phyloP scores from a whole-genome alignment of 2,888 invertebrate species.

The Anagyrus pseudococci region DNA sequence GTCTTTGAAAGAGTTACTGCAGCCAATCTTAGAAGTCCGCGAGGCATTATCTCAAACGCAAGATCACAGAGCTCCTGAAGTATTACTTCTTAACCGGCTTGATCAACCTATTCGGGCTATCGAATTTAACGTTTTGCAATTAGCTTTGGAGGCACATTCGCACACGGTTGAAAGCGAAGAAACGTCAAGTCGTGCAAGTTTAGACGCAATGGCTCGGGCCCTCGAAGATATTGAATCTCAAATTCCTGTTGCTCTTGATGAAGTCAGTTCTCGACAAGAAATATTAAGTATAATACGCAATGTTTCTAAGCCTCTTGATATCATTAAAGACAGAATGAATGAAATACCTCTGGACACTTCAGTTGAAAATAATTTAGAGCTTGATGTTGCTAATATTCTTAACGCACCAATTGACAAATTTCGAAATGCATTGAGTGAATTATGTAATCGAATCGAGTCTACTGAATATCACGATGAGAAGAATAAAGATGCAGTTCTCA shows the following conservation, averaged over 20 bases:
- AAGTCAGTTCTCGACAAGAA: conserved; percentile 44
- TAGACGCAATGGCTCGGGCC: conserved; percentile 37
- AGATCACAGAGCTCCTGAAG: conserved; percentile 45
- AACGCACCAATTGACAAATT: conserved; percentile 43
- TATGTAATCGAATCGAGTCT: conserved; percentile 40
- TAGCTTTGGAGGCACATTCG: conserved; percentile 38
- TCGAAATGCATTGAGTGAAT: conserved; percentile 37
- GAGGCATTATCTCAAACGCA: conserved; percentile 41
- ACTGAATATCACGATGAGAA: conserved; percentile 39
- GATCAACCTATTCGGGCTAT: conserved; percentile 44
- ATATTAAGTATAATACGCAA: conserved; percentile 45
- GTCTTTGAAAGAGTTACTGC: conserved; percentile 39
- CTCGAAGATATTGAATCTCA: conserved; percentile 42
- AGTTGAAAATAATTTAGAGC: conserved; percentile 45
- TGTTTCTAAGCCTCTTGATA: conserved; percentile 47
- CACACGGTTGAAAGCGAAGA: conserved; percentile 29
- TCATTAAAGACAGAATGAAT: conserved; percentile 44
- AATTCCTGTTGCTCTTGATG: conserved; percentile 41
- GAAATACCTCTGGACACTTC: conserved; percentile 40
- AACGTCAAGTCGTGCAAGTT: conserved; percentile 31
- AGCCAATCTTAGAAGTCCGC: conserved; percentile 41
- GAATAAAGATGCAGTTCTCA: conserved; percentile 39
- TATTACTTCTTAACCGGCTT: conserved; percentile 47
- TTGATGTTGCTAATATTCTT: conserved; percentile 46
- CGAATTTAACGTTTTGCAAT: conserved; percentile 42